Conservation (phyloP, 2,888 invertebrate genomes). For the Dioctria linearis region DNA sequence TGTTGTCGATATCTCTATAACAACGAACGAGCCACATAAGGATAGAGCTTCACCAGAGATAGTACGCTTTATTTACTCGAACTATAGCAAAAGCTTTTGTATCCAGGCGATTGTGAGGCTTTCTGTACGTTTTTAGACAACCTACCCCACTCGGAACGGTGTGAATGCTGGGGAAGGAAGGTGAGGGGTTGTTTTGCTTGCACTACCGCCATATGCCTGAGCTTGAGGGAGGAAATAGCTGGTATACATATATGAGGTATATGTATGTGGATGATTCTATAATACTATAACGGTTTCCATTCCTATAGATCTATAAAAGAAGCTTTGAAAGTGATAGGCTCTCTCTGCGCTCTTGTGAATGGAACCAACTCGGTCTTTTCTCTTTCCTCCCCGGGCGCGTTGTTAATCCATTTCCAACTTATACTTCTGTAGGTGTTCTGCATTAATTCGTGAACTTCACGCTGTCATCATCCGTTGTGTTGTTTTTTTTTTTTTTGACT, state of each 20-base stretch:
- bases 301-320: background rate
- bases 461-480: background rate
- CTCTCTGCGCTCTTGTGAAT: conserved; percentile 15
- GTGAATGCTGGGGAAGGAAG: conserved; percentile 21
- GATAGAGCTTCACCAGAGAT: conserved; percentile 10
- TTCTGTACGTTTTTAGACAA: conserved; percentile 3
- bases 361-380: background rate
- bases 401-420: background rate
- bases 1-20: conserved; percentile 13
- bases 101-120: conserved; percentile 26
- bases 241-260: conserved; percentile 1
- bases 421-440: background rate
- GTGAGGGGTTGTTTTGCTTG: background rate
- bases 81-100: conserved; percentile 23
- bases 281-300: background rate
- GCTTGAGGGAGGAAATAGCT: background rate
- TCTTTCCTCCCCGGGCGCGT: background rate
- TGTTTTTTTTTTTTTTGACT: too few species aligned
- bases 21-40: conserved; percentile 10
- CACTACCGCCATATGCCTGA: background rate
- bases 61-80: conserved; percentile 18
- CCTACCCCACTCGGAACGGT: conserved; percentile 5
- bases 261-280: background rate
- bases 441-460: background rate
- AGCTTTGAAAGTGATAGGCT: background rate